These are phyloP conservation scores for Drosophila parvula DNA, from an alignment of 1,140 invertebrate species.

Conservation along the genomic window DNA sequence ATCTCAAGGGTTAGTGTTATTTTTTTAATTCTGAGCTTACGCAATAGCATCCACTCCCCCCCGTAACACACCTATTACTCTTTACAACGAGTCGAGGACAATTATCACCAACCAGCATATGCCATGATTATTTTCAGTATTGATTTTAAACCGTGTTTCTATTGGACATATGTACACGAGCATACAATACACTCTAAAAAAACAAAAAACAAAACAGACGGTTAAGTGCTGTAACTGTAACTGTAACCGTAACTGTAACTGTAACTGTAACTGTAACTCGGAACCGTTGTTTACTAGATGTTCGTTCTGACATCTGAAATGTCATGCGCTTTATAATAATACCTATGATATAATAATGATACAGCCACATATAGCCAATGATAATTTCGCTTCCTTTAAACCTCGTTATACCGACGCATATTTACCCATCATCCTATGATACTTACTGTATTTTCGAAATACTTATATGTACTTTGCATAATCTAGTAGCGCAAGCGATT, in stretches of 20 bases:
- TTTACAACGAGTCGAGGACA: conserved; percentile 2
- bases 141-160: neutral
- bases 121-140: conserved; percentile 4
- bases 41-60: conserved; percentile 10
- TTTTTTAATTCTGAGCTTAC: conserved; percentile 36
- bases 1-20: conserved; percentile 87
- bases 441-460: conserved; percentile 24
- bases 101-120: conserved; percentile 7
- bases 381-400: conserved; percentile 22
- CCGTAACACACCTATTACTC: conserved; percentile 3
- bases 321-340: conserved; percentile 17
- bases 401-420: conserved; percentile 16
- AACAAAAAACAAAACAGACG: neutral
- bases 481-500: conserved; percentile 41
- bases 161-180: no score
- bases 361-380: conserved; percentile 22
- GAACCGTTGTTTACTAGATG: conserved; percentile 7
- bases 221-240: conserved; percentile 1
- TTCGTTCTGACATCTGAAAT: conserved; percentile 6
- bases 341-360: neutral
- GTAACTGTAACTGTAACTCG: conserved; percentile 3
- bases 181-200: neutral
- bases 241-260: neutral
- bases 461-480: conserved; percentile 11
- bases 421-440: conserved; percentile 15